These are phyloP conservation scores for Pseudorhiza aurosa DNA, from an alignment of 30 jellyfish, hydroid and myxozoan genomes.

Conservation along the genomic window DNA sequence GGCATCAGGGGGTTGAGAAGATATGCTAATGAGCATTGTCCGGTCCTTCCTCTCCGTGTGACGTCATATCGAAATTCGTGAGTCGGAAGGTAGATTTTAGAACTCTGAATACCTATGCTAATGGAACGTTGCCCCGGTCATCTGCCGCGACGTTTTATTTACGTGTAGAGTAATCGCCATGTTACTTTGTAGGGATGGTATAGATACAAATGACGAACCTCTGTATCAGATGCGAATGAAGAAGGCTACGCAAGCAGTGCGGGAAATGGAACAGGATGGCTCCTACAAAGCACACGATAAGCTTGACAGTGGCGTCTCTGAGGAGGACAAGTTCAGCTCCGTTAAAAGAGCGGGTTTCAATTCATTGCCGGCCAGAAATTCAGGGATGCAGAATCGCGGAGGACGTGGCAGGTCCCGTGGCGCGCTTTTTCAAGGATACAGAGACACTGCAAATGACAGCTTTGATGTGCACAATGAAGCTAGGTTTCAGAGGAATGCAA, in stretches of 20 bases:
- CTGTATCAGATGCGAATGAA: constrained; percentile 24
- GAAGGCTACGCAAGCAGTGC: constrained; percentile 35
- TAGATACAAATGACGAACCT: constrained; percentile 47
- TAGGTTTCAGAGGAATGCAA: constrained; percentile 2
- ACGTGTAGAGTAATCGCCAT: too few species aligned
- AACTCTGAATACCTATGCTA: too few species aligned
- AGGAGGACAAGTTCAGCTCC: constrained; percentile 75
- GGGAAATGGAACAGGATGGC: constrained; percentile 40
- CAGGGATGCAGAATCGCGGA: constrained; percentile 28
- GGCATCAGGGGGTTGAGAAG: too few species aligned
- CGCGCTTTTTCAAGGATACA: background rate
- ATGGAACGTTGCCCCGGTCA: too few species aligned
- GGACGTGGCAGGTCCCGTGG: constrained; percentile 38
- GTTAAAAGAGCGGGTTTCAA: constrained; percentile 41
- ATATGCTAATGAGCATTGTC: too few species aligned
- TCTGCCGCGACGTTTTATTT: too few species aligned
- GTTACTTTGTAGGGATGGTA: constrained; percentile 56
- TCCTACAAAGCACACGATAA: constrained; percentile 26
- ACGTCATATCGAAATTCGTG: too few species aligned
- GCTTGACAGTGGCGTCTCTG: constrained; percentile 74
- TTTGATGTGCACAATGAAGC: constrained; percentile 1
- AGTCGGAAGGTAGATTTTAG: too few species aligned
- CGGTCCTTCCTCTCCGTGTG: too few species aligned
- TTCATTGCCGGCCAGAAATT: constrained; percentile 1
- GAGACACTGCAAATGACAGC: constrained; percentile 3